Evolutionary conservation across 2,113 vertebrate species (phyloP).

Genomic region (Mustela lutreola): DNA sequence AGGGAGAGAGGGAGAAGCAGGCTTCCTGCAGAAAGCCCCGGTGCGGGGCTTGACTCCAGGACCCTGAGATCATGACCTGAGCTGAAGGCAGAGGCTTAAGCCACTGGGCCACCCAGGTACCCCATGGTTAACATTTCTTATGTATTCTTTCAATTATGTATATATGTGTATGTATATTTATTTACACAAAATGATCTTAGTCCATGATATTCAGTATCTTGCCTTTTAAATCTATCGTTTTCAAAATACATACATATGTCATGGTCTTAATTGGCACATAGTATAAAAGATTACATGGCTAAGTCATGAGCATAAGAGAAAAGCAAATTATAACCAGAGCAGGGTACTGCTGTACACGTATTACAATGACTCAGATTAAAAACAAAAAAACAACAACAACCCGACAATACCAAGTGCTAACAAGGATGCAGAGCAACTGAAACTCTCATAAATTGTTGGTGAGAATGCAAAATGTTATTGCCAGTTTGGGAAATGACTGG

Average conservation of each 20-base stretch:
- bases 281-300: not conserved
- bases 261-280: not conserved
- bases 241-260: not conserved
- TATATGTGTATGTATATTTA: not conserved
- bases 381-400: not conserved
- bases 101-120: too few species aligned
- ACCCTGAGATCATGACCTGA: too few species aligned
- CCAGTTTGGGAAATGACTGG: not conserved
- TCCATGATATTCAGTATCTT: not conserved
- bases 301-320: not conserved
- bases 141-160: not conserved
- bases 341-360: not conserved
- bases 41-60: too few species aligned
- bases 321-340: not conserved
- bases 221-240: slow-evolving; percentile 10
- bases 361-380: not conserved
- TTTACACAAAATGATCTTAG: not conserved
- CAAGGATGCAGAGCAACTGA: not conserved
- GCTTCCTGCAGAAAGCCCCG: too few species aligned
- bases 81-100: too few species aligned
- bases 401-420: not conserved
- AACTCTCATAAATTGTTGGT: not conserved
- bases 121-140: not conserved
- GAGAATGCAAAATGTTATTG: not conserved
- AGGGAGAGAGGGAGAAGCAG: too few species aligned